These are phyloP conservation scores for Pseudotriccus pelzelni DNA, from an alignment of 2,797 vertebrate species.

Conservation along the genomic window DNA sequence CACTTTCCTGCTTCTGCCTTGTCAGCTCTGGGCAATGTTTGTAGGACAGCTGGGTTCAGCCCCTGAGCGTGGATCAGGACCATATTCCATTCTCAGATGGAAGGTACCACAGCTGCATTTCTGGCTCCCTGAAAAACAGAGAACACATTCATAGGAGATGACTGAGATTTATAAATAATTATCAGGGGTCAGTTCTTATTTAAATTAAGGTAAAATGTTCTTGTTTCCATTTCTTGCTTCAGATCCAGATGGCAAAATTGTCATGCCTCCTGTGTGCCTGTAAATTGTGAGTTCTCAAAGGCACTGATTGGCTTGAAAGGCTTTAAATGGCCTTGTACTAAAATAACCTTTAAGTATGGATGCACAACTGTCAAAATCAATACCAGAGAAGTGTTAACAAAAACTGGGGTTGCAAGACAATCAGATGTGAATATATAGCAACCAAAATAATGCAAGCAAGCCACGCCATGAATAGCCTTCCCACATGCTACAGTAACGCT, in stretches of 20 bases:
- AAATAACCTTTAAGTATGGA: conserved; percentile 6
- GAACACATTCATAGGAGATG: fast-evolving
- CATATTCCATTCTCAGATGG: not conserved
- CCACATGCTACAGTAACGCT: not conserved
- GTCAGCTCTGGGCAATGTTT: not conserved
- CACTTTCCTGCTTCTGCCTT: not conserved
- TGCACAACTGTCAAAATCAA: conserved; percentile 7
- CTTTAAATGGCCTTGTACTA: not conserved
- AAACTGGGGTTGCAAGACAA: not conserved
- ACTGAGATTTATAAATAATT: not conserved
- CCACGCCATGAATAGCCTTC: not conserved
- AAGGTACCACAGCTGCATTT: not conserved
- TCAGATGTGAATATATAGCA: not conserved
- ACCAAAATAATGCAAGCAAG: not conserved
- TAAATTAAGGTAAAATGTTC: not conserved
- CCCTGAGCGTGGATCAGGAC: not conserved
- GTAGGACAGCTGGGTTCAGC: not conserved
- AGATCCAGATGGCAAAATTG: not conserved
- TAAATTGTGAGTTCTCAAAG: conserved; percentile 14
- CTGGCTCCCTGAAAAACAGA: not conserved
- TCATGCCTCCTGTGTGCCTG: not conserved
- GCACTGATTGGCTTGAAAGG: conserved; percentile 8
- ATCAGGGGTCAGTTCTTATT: not conserved
- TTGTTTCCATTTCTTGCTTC: not conserved
- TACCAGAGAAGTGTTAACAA: not conserved